Conservation (phyloP, 2,888 invertebrate genomes). For the Theretra japonica region DNA sequence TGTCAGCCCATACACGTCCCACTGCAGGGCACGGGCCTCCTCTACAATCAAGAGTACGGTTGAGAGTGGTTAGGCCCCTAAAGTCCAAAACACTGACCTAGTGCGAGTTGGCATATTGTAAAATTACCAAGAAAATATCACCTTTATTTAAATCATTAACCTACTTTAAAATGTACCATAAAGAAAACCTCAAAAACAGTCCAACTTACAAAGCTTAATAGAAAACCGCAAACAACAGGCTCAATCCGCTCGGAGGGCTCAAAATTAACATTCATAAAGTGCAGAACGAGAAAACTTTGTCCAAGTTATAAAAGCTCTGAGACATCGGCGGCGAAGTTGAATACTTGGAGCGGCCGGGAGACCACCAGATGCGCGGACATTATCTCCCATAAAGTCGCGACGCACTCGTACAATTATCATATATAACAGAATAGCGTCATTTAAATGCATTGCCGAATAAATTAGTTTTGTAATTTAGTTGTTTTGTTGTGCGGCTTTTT, state of each 20-base stretch:
- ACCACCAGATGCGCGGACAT: conserved; percentile 22
- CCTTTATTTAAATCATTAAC: too few relatives aligned
- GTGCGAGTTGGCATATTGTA: too few relatives aligned
- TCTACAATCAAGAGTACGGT: too few relatives aligned
- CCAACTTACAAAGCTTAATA: not conserved
- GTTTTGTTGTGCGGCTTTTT: not conserved
- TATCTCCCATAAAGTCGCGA: not conserved
- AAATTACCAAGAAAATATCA: too few relatives aligned
- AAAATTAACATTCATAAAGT: conserved; percentile 52
- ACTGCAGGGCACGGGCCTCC: too few relatives aligned
- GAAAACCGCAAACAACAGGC: not conserved
- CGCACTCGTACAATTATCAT: not conserved
- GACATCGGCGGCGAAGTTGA: conserved; percentile 10
- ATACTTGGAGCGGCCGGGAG: not conserved
- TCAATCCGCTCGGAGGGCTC: conserved; percentile 43
- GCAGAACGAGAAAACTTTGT: conserved; percentile 50
- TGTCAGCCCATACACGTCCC: too few relatives aligned
- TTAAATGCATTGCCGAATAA: conserved; percentile 5
- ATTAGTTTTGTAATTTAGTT: not conserved
- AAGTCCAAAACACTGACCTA: too few relatives aligned
- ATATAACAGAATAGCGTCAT: not conserved
- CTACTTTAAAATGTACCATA: not conserved
- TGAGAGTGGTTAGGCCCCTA: too few relatives aligned
- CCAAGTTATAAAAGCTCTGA: conserved; percentile 10
- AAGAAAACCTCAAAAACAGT: not conserved